phyloP scores from a whole-genome alignment of 2,113 vertebrate species.

The Sardina pilchardus region DNA sequence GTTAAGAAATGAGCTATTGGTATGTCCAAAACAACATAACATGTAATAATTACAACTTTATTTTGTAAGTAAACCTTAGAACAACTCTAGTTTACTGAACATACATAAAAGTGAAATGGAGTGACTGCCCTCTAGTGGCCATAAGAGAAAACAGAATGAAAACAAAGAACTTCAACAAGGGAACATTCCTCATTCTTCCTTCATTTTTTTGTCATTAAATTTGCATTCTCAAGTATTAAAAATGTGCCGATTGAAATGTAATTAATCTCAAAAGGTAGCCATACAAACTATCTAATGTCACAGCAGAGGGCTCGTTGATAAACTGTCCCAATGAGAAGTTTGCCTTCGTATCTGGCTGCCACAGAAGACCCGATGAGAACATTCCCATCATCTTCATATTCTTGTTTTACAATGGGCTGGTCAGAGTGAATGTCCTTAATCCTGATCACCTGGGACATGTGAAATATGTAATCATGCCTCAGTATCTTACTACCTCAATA shows the following conservation, averaged over 20 bases:
- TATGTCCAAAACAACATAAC: not conserved
- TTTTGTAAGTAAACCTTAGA: not conserved
- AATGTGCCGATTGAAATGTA: not conserved
- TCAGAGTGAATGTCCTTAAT: constrained; percentile 86
- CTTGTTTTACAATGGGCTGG: constrained; percentile 76
- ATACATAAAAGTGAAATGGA: not conserved
- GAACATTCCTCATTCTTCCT: too few species aligned
- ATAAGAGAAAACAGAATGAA: not conserved
- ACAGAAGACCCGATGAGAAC: constrained; percentile 83
- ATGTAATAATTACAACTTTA: not conserved
- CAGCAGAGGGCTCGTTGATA: constrained; percentile 87
- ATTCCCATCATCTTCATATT: constrained; percentile 81
- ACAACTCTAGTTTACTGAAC: not conserved
- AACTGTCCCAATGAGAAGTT: constrained; percentile 85
- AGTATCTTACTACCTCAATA: too few species aligned
- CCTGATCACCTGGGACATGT: constrained; percentile 74
- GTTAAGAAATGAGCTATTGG: not conserved
- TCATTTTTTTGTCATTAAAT: too few species aligned
- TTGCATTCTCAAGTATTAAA: not conserved
- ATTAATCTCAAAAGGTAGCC: not conserved
- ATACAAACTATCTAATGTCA: constrained; percentile 65
- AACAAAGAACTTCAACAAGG: not conserved
- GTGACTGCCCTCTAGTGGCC: not conserved
- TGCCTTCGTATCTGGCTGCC: constrained; percentile 71
- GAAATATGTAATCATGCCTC: not conserved